A percentile compares a stretch with the other conserved stretches of the same genome.
These are phyloP conservation scores for Lycocorax pyrrhopterus DNA, from an alignment of 2,113 vertebrate genomes.

Conservation along the genomic window DNA sequence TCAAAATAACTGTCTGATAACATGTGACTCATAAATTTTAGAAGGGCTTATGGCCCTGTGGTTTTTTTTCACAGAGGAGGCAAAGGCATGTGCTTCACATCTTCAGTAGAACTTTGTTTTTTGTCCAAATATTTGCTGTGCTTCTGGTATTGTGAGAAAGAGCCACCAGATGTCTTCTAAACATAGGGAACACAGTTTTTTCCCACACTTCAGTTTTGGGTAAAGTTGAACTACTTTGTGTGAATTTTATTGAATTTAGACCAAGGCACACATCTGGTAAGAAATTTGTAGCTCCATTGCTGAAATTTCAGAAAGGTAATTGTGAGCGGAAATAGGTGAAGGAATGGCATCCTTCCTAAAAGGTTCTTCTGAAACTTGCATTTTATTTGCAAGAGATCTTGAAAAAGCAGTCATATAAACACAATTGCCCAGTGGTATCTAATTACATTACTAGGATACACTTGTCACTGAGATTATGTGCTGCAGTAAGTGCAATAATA, in stretches of 20 bases:
- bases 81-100: neutral
- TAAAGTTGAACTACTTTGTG: neutral
- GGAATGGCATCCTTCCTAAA: neutral
- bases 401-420: neutral
- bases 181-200: neutral
- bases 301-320: neutral
- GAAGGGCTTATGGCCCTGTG: neutral
- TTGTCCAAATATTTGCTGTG: neutral
- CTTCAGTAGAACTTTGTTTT: neutral
- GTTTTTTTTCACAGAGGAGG: neutral
- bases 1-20: neutral
- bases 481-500: slow-evolving; percentile 43
- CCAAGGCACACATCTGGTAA: neutral
- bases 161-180: neutral
- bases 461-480: slow-evolving; percentile 14
- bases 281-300: neutral
- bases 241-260: neutral
- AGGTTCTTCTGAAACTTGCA: neutral
- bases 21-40: neutral
- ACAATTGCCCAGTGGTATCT: neutral
- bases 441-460: slow-evolving; percentile 45
- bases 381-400: neutral
- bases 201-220: neutral
- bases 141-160: neutral
- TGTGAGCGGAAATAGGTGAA: neutral